A percentile compares a stretch with the other conserved stretches of the same genome.
Conservation (phyloP, 2,888 invertebrate genomes). For the Nomada ferruginata region DNA sequence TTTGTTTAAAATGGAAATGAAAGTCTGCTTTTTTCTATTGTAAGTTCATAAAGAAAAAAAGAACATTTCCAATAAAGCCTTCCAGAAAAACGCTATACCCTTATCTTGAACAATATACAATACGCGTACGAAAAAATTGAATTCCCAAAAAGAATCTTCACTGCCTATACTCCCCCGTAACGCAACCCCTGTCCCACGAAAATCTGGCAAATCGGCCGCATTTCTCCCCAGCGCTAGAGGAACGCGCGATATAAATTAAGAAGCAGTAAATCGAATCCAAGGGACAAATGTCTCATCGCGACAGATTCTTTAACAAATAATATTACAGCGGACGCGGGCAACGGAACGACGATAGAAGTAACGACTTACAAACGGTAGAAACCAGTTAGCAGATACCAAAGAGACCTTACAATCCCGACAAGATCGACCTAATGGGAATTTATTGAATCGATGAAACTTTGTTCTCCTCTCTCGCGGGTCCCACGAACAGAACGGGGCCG, state of each 20-base stretch:
- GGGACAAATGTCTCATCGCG: slow-evolving; percentile 44
- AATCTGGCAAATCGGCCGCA: too few species aligned
- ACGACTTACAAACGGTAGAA: slow-evolving; percentile 58
- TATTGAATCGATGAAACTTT: slow-evolving; percentile 71
- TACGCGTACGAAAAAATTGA: too few species aligned
- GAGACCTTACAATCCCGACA: slow-evolving; percentile 65
- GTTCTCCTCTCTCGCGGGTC: slow-evolving; percentile 57
- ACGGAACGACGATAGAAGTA: slow-evolving; percentile 39
- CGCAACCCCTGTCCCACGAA: too few species aligned
- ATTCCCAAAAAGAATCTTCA: too few species aligned
- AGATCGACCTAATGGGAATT: slow-evolving; percentile 72
- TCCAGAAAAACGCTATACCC: too few species aligned
- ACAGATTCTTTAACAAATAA: slow-evolving; percentile 64
- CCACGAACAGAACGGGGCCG: slow-evolving; percentile 39
- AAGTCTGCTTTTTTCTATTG: too few species aligned
- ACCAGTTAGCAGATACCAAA: slow-evolving; percentile 62
- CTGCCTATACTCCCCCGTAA: too few species aligned
- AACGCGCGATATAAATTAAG: slow-evolving; percentile 14
- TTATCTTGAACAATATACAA: too few species aligned
- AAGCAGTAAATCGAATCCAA: slow-evolving; percentile 31
- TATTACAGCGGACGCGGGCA: slow-evolving; percentile 26
- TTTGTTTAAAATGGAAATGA: too few species aligned
- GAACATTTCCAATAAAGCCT: too few species aligned
- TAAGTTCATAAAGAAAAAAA: too few species aligned
- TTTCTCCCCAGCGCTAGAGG: too few species aligned